Conservation (phyloP, 2,797 vertebrate genomes). For the Cryptoblepharus egeriae region DNA sequence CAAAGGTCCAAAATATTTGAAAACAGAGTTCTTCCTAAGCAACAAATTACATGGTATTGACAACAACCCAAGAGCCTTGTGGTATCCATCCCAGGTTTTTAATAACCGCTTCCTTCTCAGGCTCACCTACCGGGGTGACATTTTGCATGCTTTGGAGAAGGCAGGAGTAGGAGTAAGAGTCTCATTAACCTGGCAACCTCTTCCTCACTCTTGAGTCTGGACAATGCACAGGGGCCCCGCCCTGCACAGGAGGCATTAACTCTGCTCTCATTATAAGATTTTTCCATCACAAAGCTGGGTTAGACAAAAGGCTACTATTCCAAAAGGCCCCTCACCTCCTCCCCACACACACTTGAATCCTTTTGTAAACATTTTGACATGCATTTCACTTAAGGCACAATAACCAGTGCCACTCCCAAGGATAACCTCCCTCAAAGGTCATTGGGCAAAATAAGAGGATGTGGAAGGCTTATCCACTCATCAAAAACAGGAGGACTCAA, state of each 20-base stretch:
- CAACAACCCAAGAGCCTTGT: not conserved
- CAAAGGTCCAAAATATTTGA: constrained; percentile 22
- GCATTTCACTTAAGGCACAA: constrained; percentile 41
- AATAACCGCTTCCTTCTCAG: not conserved
- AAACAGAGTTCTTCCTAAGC: not conserved
- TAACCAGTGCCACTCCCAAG: not conserved
- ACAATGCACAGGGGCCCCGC: constrained; percentile 39
- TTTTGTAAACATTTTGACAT: constrained; percentile 67
- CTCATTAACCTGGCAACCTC: constrained; percentile 65
- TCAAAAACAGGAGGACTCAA: not conserved
- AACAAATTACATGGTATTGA: constrained; percentile 10
- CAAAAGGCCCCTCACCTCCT: constrained; percentile 40
- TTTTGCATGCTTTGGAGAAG: constrained; percentile 21
- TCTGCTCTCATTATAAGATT: constrained; percentile 59
- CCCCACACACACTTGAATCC: constrained; percentile 1
- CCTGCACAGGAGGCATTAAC: constrained; percentile 28
- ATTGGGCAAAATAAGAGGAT: constrained; percentile 44
- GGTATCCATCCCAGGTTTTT: constrained; percentile 6
- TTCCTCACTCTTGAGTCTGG: constrained; percentile 31
- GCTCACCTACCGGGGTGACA: not conserved
- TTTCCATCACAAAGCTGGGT: constrained; percentile 50
- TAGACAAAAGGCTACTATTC: constrained; percentile 52
- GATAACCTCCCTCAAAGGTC: constrained; percentile 39
- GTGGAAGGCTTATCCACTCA: not conserved
- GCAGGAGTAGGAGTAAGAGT: constrained; percentile 33